A percentile compares a stretch with the other conserved stretches of the same genome.
Evolutionary conservation across 2,113 vertebrate species (phyloP).

Genomic region (Phyllopteryx taeniolatus): DNA sequence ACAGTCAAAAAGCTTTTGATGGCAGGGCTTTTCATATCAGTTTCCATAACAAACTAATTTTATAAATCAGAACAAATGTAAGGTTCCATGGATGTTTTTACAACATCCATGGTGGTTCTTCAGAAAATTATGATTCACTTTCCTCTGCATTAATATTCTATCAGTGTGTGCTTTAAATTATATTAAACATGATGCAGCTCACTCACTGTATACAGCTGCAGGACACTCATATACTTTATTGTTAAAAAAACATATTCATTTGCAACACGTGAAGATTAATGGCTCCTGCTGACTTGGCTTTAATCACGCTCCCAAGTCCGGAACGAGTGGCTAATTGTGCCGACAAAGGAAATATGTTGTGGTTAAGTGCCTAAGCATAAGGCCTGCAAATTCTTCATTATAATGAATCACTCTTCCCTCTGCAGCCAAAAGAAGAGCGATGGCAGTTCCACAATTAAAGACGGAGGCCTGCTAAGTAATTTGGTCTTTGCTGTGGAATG

Average conservation of each 20-base stretch:
- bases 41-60: no score
- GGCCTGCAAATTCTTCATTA: constrained; percentile 5
- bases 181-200: neutral
- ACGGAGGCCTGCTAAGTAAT: constrained; percentile 41
- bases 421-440: constrained; percentile 11
- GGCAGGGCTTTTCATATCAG: no score
- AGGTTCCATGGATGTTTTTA: no score
- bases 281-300: constrained; percentile 1
- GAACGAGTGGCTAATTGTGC: neutral
- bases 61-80: neutral
- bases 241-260: neutral
- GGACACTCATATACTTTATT: neutral
- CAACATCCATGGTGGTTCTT: neutral
- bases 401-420: constrained; percentile 27
- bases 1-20: no score
- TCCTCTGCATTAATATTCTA: neutral
- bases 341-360: constrained; percentile 2
- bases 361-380: constrained; percentile 4
- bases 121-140: constrained; percentile 30
- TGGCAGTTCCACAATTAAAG: constrained; percentile 35
- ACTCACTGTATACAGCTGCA: no score
- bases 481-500: constrained; percentile 36
- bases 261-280: constrained; percentile 8
- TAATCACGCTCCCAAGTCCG: constrained; percentile 2
- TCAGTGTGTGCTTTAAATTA: neutral